Evolutionary conservation across 1,140 invertebrate genomes (phyloP), one percentile per base, ranked within the genome.

Genomic region (Bombus soroeensis): DNA sequence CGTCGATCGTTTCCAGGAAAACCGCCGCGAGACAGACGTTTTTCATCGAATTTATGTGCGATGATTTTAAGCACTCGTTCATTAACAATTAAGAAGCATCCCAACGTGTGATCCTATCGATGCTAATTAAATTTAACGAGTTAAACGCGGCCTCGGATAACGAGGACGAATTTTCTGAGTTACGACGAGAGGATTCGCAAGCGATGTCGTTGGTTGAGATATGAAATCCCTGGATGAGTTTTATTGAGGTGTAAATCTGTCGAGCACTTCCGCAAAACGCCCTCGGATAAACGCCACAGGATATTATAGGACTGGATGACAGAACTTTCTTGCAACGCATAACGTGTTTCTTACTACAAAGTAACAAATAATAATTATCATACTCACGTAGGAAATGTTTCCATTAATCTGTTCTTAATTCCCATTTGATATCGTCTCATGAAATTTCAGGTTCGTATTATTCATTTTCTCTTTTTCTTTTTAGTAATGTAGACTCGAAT

Each of bases 121-220:
- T 15, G 83, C 28, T 84, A 84, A 84, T 84, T 84, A 84, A 84
- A 84, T 84, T 84, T 85, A 85, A 85, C 70, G 83, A 80, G 83
- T 80, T 62, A 80, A 80, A 77, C 76, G 37, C 39, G 34, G 68
- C 41, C 41, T 15, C 68, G 39, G 77, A 68, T 80, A 80, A 85
- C 83, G 77, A 79, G 83, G 76, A 80, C 83, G 83, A 80, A 85
- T 85, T 85, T 80, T 15, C 68, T 80, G 83, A 85, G 39, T 85
- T 85, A 85, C 39, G 76, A 37, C 83, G 25, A 15, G 53, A 64
- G 15, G 41, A 41, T 32, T 53, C 64, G 41, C 28, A 25, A 10
- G 13, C 64, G 41, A 37, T 22, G 64, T 71, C 53, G 41, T 34
- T 57, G 34, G 0, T n/a, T 53, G 34, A 82, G 62, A 43, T 68